Evolutionary conservation across 2,888 invertebrate genomes (phyloP), one percentile per base, ranked within the genome.

Genomic region (Imbricaverruca yamaguchii): DNA sequence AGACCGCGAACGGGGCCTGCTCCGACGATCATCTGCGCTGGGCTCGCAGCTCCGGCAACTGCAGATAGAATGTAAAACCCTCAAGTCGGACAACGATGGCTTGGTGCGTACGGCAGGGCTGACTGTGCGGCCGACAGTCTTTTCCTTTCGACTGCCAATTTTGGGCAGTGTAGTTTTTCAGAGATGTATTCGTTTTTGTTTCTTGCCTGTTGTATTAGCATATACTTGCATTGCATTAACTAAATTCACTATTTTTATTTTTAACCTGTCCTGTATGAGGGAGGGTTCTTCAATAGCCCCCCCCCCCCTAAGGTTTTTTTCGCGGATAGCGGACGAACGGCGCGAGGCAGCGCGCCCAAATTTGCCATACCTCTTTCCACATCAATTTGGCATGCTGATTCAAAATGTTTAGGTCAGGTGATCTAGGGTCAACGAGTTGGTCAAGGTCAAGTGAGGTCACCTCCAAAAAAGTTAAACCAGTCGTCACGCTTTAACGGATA

Each of bases 1-100:
- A 12, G 84, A 83, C 81, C 82, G 83, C 67, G 85, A 85, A 81
- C 82, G 84, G 56, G 82, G 83, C 74, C 80, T 85, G 78, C 81
- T 85, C 55, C 82, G 83, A 13, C 83, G 83, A 55, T 83, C 84
- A 53, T 83, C 83, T 18, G 81, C 81, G 12, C 83, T 85, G 15
- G 82, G 80, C 80, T 82, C 83, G 7, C 84, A 84, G 63, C 80
- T 84, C 55, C 82, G 81, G 56, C 81, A 82, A 55, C 83, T 85
- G 18, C 82, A 84, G 82, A 82, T 83, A 6, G 83, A 84, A 74
- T 82, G 82, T 80, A 83, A 83, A 80, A 81, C 80, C n/a, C 83
- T 85, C 39, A 79, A 80, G 65, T 80, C 80, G n/a, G 83, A 84
- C 81, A 85, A 85, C 83, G 81, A 83, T 53, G 77, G 82, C 21